Conservation (phyloP, 2,888 invertebrate species). For the Drosophila kokeensis region DNA sequence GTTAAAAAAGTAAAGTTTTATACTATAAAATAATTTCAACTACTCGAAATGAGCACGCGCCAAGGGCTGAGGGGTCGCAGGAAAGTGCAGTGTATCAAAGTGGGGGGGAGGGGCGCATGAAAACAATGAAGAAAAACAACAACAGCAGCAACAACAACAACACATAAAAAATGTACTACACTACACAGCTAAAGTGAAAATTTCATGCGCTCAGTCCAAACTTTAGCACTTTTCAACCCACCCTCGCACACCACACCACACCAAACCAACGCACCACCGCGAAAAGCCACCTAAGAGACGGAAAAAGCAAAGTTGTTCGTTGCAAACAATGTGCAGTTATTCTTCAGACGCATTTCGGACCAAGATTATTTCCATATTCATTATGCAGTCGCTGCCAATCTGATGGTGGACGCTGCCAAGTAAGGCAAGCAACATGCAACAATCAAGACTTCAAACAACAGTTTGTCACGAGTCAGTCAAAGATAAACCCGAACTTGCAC, state of each 20-base stretch:
- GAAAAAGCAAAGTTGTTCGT: conserved; percentile 71
- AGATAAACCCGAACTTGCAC: conserved; percentile 31
- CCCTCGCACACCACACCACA: background rate
- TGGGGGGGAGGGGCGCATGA: background rate
- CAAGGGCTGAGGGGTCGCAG: conserved; percentile 34
- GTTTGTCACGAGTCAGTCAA: conserved; percentile 23
- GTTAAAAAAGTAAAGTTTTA: conserved; percentile 80
- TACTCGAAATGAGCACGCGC: conserved; percentile 77
- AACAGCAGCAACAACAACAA: conserved; percentile 17
- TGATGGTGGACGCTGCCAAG: conserved; percentile 27
- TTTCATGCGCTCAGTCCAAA: conserved; percentile 74
- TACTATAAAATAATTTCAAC: conserved; percentile 80
- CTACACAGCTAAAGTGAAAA: conserved; percentile 74
- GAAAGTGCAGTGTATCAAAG: conserved; percentile 3
- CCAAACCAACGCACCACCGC: conserved; percentile 8
- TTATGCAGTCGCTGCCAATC: conserved; percentile 56
- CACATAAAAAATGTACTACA: conserved; percentile 45
- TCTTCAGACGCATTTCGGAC: conserved; percentile 72
- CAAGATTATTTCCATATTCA: conserved; percentile 76
- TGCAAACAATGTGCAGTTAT: conserved; percentile 77
- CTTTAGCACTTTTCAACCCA: conserved; percentile 69
- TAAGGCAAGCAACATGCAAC: conserved; percentile 22
- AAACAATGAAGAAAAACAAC: conserved; percentile 24
- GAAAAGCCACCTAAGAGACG: conserved; percentile 47
- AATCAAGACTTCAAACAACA: conserved; percentile 18